Percentiles rank a stretch among this genome's conserved stretches.
Evolutionary conservation across 2,113 vertebrate species (phyloP).

Genomic region (Otocyon megalotis): DNA sequence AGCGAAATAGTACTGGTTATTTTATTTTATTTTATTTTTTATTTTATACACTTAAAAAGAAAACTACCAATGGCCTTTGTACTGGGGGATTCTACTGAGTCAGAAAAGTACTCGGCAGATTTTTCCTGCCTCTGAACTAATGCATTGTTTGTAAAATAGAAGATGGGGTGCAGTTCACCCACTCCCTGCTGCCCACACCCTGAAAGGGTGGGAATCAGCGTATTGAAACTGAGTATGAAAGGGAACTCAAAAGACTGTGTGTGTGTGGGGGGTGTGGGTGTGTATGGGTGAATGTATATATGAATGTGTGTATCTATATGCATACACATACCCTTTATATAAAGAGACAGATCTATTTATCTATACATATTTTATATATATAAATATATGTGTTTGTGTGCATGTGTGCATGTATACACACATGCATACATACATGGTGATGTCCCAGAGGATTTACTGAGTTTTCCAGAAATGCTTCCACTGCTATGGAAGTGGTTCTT

Average conservation of each 20-base stretch:
- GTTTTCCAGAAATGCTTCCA: constrained; percentile 78
- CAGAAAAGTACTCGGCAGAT: constrained; percentile 82
- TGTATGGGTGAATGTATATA: constrained; percentile 62
- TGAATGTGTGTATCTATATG: constrained; percentile 72
- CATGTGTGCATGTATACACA: neutral
- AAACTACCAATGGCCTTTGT: constrained; percentile 83
- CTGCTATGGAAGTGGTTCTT: constrained; percentile 75
- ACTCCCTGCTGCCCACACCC: constrained; percentile 66
- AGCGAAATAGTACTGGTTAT: constrained; percentile 68
- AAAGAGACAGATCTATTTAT: constrained; percentile 82
- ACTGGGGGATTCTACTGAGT: constrained; percentile 83
- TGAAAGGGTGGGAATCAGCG: constrained; percentile 62
- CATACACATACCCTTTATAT: constrained; percentile 81
- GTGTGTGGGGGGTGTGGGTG: neutral
- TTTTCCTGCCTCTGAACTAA: constrained; percentile 83
- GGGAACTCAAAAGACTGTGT: constrained; percentile 66
- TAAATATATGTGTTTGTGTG: constrained; percentile 17
- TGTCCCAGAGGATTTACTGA: constrained; percentile 76
- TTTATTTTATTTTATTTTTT: constrained; percentile 78
- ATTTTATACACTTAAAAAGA: constrained; percentile 77
- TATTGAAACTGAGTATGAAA: constrained; percentile 71
- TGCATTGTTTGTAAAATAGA: constrained; percentile 79
- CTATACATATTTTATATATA: constrained; percentile 80
- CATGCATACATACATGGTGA: constrained; percentile 72
- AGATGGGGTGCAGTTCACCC: constrained; percentile 64